Percentiles rank a stretch among this genome's conserved stretches.
phyloP scores from a whole-genome alignment of 1,140 invertebrate species.

The Leptinotarsa lineolata region DNA sequence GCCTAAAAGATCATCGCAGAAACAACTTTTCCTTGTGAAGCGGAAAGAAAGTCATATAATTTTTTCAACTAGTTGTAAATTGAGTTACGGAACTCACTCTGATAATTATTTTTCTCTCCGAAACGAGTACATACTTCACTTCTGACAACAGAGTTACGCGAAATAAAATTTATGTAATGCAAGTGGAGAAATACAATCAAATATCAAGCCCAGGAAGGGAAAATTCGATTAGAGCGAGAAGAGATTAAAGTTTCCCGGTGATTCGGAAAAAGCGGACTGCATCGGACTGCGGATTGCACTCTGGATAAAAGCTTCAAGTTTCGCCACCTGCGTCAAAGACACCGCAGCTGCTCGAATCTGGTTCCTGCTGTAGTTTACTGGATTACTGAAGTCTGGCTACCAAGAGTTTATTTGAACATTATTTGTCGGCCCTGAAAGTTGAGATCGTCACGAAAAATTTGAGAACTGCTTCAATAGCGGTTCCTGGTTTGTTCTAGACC shows the following conservation, averaged over 20 bases:
- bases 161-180: not conserved
- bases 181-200: not conserved
- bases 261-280: conserved; percentile 41
- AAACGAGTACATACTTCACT: too few relatives aligned
- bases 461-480: too few relatives aligned
- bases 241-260: conserved; percentile 35
- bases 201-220: not conserved
- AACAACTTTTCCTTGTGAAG: too few relatives aligned
- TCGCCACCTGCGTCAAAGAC: conserved; percentile 33
- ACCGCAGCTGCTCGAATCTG: conserved; percentile 28
- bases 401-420: conserved; percentile 1
- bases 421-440: not conserved
- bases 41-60: too few relatives aligned
- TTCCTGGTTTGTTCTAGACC: too few relatives aligned
- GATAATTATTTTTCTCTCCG: too few relatives aligned
- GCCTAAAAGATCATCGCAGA: too few relatives aligned
- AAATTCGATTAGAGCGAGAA: conserved; percentile 35
- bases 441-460: not conserved
- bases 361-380: conserved; percentile 20
- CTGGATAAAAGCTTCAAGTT: conserved; percentile 35
- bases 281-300: conserved; percentile 37
- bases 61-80: too few relatives aligned
- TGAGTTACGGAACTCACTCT: too few relatives aligned
- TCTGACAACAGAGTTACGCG: too few relatives aligned
- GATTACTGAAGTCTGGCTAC: conserved; percentile 28